Evolutionary conservation across 2,797 vertebrate genomes (phyloP), one percentile per base, ranked within the genome.

Genomic region (Hypotaenidia philippensis): DNA sequence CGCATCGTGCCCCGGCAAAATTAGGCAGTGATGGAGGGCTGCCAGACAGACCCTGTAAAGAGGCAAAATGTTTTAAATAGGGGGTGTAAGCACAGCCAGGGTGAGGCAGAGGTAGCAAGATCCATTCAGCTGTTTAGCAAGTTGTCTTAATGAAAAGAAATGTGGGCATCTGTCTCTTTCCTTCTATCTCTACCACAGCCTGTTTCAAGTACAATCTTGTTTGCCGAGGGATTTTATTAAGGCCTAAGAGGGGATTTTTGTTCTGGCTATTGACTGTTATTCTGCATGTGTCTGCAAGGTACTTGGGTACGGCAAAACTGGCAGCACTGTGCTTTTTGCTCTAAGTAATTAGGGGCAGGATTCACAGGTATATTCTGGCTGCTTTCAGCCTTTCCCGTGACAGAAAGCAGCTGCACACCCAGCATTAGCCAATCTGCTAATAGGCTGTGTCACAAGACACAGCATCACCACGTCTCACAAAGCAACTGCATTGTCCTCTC

Each of bases 381-480:
- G 89, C 83, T 96, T 93, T 87, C 93, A 94, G 95, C 93, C 85
- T 95, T 95, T 94, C 96, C 96, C 94, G 90, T 96, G 96, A 97
- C 96, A 97, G 91, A 94, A 94, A 95, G 94, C 96, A 97, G 96
- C 96, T 96, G 96, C 93, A 96, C 86, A 91, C 90, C 70, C 95
- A 91, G 94, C 94, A 94, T 90, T 96, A 96, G 91, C 95, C 94
- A 95, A 94, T 94, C 96, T 96, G 94, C 93, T 96, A 97, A 96
- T 96, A 96, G 96, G 95, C 96, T 94, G 85, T 96, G 91, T 95
- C 95, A 97, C 95, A 96, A 95, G 96, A 96, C 95, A 96, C 96
- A 96, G 91, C 89, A 93, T 97, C 94, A 78, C 89, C 93, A 78
- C 26, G 81, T 94, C 93, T 96, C 94, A 96, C 96, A 97, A 96